Conservation (phyloP, 2,113 vertebrate species). For the Melanerpes formicivorus region DNA sequence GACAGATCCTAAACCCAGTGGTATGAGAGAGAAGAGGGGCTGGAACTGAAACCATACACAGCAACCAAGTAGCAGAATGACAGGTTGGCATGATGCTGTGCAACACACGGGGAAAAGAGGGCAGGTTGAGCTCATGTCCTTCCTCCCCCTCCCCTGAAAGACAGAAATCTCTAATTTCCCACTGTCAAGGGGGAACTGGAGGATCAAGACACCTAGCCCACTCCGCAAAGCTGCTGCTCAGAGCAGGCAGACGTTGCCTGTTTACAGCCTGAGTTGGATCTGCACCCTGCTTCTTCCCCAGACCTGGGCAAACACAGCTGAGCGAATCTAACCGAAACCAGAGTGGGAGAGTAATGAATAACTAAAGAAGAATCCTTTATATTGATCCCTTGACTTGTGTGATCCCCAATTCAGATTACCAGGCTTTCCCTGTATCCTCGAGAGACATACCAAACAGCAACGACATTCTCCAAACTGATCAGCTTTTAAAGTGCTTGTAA, state of each 20-base stretch:
- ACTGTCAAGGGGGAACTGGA: not conserved
- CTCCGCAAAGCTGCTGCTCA: not conserved
- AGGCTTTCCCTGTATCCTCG: not conserved
- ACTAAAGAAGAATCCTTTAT: not conserved
- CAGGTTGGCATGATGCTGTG: not conserved
- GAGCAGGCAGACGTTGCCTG: not conserved
- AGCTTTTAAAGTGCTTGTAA: not conserved
- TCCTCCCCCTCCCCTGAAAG: not conserved
- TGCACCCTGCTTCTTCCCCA: not conserved
- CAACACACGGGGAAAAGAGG: accelerated
- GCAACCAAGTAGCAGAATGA: not conserved
- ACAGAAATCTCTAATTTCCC: not conserved
- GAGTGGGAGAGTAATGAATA: not conserved
- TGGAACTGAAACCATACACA: not conserved
- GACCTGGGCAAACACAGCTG: not conserved
- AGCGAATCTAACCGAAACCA: not conserved
- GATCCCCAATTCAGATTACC: not conserved
- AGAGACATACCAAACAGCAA: not conserved
- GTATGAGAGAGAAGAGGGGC: not conserved
- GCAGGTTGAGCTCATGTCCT: not conserved
- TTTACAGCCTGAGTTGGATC: not conserved
- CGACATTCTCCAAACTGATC: not conserved
- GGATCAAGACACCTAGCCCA: not conserved
- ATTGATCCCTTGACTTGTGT: not conserved
- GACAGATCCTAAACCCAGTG: not conserved